Base-by-base conservation (phyloP, 2,113 vertebrate genomes). In the Oxyura jamaicensis region DNA sequence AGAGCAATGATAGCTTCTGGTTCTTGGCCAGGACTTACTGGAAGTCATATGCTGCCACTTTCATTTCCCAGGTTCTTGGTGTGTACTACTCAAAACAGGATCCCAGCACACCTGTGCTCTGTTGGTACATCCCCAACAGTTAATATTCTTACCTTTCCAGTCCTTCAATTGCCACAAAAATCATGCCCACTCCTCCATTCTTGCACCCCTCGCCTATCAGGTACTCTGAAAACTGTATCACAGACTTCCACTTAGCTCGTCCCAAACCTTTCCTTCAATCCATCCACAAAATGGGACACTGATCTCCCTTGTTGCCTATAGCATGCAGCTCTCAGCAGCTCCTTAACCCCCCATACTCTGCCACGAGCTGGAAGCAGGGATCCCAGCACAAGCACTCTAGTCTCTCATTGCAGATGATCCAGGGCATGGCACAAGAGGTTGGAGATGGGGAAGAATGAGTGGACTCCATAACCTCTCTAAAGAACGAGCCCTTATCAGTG, bases 211-310 rank as follows among this genome's bases (percentile, higher is more conserved):
- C 58, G 15, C 18, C 56, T 50, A 39, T 33, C 67, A 87, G 52
- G 42, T 33, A n/a, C 28, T 59, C 21, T n/a, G n/a, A 58, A 44
- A 91, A 67, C 3, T 41, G 6, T 10, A 52, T 33, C 56, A 3
- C 3, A 0, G 20, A 42, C 28, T 11, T 26, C 44, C 16, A 29
- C 33, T 35, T 72, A 31, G 15, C n/a, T 72, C 68, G 13, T 15
- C 9, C 16, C 12, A 9, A 0, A 1, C 6, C 1, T 3, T 46
- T 82, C 46, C 44, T 50, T 19, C 8, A n/a, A 29, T 2, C 14
- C 7, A 39, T 39, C 23, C 26, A 19, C 53, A 56, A 46, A 56
- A 0, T 15, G 8, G 29, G 18, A 28, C 41, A 19, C 10, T 17
- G 18, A 68, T 46, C 28, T 58, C 44, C 52, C 16, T 10, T 6